Conservation (phyloP, 2,888 invertebrate species). For the Eristalis pertinax region DNA sequence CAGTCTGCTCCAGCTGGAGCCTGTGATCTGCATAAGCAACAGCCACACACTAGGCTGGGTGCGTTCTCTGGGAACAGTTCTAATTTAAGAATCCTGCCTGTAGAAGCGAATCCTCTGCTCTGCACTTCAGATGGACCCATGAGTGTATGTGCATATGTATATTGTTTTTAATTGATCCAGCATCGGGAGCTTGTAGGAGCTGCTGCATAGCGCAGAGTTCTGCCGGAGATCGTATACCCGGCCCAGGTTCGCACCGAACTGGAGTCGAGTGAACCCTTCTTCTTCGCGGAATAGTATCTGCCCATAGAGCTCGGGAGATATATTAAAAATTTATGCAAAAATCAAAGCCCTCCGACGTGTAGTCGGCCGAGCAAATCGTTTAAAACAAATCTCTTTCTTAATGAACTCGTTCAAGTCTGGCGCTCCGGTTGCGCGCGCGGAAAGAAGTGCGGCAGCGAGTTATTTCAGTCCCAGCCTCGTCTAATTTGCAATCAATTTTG, state of each 20-base stretch:
- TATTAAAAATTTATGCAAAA: constrained; percentile 71
- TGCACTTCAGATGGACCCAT: constrained; percentile 20
- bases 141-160: constrained; percentile 33
- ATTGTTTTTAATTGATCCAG: constrained; percentile 69
- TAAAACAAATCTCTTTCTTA: constrained; percentile 70
- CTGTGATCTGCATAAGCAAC: constrained; percentile 68
- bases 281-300: constrained; percentile 49
- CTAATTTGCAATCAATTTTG: constrained; percentile 66
- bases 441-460: constrained; percentile 18
- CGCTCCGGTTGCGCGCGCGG: neutral
- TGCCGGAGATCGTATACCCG: no score
- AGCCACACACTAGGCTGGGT: constrained; percentile 32
- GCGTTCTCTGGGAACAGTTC: constrained; percentile 46
- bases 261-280: constrained; percentile 13
- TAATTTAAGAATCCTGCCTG: constrained; percentile 57
- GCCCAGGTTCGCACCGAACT: constrained; percentile 33
- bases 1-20: constrained; percentile 48
- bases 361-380: constrained; percentile 44
- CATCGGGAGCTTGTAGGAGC: constrained; percentile 49
- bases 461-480: constrained; percentile 49
- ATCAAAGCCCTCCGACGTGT: constrained; percentile 59
- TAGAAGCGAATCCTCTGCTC: constrained; percentile 18
- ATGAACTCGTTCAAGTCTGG: constrained; percentile 61
- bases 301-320: constrained; percentile 54
- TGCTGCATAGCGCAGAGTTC: neutral